A percentile compares a stretch with the other conserved stretches of the same genome.
Evolutionary conservation across 1,140 invertebrate species (phyloP).

Genomic region (Lineus longissimus): DNA sequence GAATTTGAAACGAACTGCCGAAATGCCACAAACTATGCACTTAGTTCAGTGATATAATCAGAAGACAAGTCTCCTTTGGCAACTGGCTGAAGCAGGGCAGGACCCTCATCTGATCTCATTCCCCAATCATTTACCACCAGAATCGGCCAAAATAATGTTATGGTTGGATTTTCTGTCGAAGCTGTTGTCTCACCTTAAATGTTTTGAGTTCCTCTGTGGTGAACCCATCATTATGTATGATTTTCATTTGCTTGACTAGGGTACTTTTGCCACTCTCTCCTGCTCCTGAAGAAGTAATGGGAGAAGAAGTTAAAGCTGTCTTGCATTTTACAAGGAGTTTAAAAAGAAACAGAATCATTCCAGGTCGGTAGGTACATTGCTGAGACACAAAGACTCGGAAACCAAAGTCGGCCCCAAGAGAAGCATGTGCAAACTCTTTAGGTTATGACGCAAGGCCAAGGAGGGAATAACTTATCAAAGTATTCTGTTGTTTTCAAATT

Average conservation of each 20-base stretch:
- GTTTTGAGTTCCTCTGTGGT: slow-evolving; percentile 66
- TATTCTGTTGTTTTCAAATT: no score
- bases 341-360: neutral
- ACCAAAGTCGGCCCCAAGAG: no score
- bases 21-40: no score
- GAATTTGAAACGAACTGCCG: slow-evolving; percentile 1
- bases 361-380: neutral
- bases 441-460: no score
- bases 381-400: neutral
- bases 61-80: neutral
- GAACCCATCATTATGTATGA: slow-evolving; percentile 98
- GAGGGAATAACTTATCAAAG: no score
- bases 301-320: neutral
- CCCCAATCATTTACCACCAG: no score
- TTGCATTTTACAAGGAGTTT: neutral
- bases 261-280: slow-evolving; percentile 92
- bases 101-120: no score
- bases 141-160: no score
- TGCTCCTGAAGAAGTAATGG: slow-evolving; percentile 38
- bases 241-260: slow-evolving; percentile 99
- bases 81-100: neutral
- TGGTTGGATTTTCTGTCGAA: neutral
- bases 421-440: no score
- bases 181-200: slow-evolving; percentile 48
- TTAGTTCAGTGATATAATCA: no score